Conservation (phyloP, 1,140 invertebrate genomes). For the Lepeophtheirus salmonis region DNA sequence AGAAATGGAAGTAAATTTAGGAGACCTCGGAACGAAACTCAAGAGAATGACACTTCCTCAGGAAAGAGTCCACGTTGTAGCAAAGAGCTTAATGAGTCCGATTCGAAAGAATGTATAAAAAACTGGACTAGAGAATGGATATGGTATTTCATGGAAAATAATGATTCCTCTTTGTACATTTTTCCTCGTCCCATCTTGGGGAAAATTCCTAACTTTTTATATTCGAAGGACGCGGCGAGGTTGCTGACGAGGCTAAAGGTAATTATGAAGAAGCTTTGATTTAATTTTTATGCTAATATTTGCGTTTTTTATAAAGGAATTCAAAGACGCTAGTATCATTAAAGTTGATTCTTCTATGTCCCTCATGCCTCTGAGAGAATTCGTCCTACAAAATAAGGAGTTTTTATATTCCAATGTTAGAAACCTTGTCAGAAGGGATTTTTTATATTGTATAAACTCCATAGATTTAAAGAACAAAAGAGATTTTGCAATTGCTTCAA, state of each 20-base stretch:
- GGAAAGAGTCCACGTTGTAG: too few species aligned
- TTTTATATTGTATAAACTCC: not conserved
- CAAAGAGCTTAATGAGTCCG: too few species aligned
- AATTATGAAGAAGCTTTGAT: not conserved
- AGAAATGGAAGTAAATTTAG: too few species aligned
- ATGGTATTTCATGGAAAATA: not conserved
- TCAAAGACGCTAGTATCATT: not conserved
- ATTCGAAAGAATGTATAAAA: too few species aligned
- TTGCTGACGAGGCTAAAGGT: not conserved
- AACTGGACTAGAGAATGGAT: not conserved
- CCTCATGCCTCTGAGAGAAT: not conserved
- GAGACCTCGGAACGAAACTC: too few species aligned
- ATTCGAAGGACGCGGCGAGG: not conserved
- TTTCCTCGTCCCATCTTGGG: not conserved
- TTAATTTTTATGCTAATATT: not conserved
- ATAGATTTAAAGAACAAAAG: not conserved
- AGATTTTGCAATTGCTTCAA: not conserved
- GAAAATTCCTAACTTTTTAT: not conserved
- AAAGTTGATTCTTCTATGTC: not conserved
- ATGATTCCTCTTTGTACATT: not conserved
- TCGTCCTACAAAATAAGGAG: not conserved
- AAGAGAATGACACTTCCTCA: too few species aligned
- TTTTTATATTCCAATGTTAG: not conserved
- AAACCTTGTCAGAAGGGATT: not conserved
- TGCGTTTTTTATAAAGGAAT: not conserved